A percentile compares a stretch with the other conserved stretches of the same genome.
Evolutionary conservation across 2,888 invertebrate genomes (phyloP).

Genomic region (Mactromeris polynyma): DNA sequence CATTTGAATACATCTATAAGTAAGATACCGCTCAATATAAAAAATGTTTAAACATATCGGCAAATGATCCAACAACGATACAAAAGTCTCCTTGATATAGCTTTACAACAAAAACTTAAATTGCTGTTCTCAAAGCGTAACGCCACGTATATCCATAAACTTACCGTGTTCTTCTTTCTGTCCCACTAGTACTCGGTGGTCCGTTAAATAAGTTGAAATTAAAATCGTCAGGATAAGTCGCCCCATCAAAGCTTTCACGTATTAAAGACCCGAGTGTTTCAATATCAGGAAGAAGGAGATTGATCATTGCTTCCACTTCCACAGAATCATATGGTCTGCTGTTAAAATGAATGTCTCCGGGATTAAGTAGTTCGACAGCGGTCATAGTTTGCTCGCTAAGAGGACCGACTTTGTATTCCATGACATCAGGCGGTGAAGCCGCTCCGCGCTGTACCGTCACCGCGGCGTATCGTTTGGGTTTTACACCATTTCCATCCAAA

Average conservation of each 20-base stretch:
- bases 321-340: slow-evolving; percentile 71
- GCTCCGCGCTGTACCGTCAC: slow-evolving; percentile 71
- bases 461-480: slow-evolving; percentile 71
- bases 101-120: no score
- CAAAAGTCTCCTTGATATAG: no score
- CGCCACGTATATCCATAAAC: background rate
- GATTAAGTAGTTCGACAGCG: slow-evolving; percentile 35
- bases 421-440: slow-evolving; percentile 62
- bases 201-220: slow-evolving; percentile 62
- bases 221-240: slow-evolving; percentile 61
- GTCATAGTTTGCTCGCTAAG: slow-evolving; percentile 52
- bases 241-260: slow-evolving; percentile 73
- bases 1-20: no score
- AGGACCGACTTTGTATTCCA: slow-evolving; percentile 77
- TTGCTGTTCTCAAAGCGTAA: no score
- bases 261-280: slow-evolving; percentile 60
- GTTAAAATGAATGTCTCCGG: slow-evolving; percentile 72
- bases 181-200: slow-evolving; percentile 59
- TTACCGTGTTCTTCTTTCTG: slow-evolving; percentile 61
- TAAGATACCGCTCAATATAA: no score
- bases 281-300: slow-evolving; percentile 60
- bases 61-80: no score
- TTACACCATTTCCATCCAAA: slow-evolving; percentile 63
- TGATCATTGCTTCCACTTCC: slow-evolving; percentile 61
- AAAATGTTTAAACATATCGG: no score